Evolutionary conservation across 2,113 vertebrate species (phyloP), one percentile per base, ranked within the genome.

Genomic region (Chauna torquata): DNA sequence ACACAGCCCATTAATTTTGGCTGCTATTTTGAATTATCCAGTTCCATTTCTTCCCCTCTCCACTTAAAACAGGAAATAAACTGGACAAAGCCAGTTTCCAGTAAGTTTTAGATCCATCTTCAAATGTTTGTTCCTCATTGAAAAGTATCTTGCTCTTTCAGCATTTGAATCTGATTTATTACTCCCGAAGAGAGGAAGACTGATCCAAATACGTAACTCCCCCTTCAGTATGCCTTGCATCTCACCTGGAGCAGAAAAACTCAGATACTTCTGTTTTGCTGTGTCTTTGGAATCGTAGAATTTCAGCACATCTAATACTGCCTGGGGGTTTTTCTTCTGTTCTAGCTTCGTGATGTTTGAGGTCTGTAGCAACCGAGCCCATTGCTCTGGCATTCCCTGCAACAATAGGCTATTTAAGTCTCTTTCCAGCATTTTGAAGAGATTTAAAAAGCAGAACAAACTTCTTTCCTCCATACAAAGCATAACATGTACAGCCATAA

Each of bases 241-340:
- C 98, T 98, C 90, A 99, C 99, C 99, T 85, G 99, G 98, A 57
- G 98, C 98, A 92, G 99, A 99, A 96, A 99, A 99, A 97, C 99
- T 99, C 98, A 99, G 98, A 76, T 99, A 99, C 95, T 99, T 99
- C 98, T 99, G 99, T 52, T 99, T 99, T 64, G 98, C 98, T 24
- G 99, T 99, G 97, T 99, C 99, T 62, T 99, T 99, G 59, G 99
- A 99, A 98, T 99, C 99, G 2, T 99, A 99, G 97, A 99, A 99
- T 96, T 99, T 99, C 40, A 99, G 98, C 90, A 99, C 99, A 54
- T 99, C 99, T 38, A 99, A 98, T 92, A 99, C 99, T 65, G 99
- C 99, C 98, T 99, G 99, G 4, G 99, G 99, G 92, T 99, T 99
- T 90, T 99, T 99, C 98, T 99, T 99, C 98, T 99, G 99, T 97